Conservation (phyloP, 2,888 invertebrate genomes). For the Drosophila lacicola region DNA sequence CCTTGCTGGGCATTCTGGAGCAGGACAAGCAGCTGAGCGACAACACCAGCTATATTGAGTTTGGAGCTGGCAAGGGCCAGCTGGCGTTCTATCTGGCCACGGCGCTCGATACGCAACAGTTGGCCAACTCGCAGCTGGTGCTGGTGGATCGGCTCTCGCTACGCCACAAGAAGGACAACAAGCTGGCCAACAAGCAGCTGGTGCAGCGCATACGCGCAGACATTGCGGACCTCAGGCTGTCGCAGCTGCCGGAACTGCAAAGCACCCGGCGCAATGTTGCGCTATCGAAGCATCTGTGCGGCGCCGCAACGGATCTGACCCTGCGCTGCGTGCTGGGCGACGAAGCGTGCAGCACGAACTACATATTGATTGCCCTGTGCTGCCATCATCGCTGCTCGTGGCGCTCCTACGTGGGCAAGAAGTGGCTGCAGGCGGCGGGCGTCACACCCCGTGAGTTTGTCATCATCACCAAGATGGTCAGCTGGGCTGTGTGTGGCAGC, state of each 20-base stretch:
- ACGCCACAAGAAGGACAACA: slow-evolving; percentile 92
- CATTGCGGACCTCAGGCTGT: slow-evolving; percentile 91
- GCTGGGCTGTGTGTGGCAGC: slow-evolving; percentile 95
- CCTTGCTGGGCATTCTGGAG: slow-evolving; percentile 90
- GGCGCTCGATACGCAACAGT: slow-evolving; percentile 85
- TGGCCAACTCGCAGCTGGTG: slow-evolving; percentile 87
- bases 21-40: slow-evolving; percentile 87
- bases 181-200: slow-evolving; percentile 85
- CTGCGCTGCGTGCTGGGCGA: slow-evolving; percentile 87
- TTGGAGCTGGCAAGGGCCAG: slow-evolving; percentile 96
- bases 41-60: slow-evolving; percentile 91
- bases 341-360: slow-evolving; percentile 84
- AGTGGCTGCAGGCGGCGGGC: slow-evolving; percentile 87
- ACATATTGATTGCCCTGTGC: slow-evolving; percentile 92
- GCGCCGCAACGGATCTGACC: slow-evolving; percentile 93
- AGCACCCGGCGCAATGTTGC: slow-evolving; percentile 88
- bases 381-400: slow-evolving; percentile 95
- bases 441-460: slow-evolving; percentile 89
- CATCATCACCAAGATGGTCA: slow-evolving; percentile 92
- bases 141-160: slow-evolving; percentile 92
- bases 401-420: slow-evolving; percentile 89
- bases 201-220: slow-evolving; percentile 91
- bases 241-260: slow-evolving; percentile 85
- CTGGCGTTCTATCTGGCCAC: slow-evolving; percentile 91
- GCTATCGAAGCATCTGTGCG: slow-evolving; percentile 95